Evolutionary conservation across 2,113 vertebrate species (phyloP).

Genomic region (Nestor notabilis): DNA sequence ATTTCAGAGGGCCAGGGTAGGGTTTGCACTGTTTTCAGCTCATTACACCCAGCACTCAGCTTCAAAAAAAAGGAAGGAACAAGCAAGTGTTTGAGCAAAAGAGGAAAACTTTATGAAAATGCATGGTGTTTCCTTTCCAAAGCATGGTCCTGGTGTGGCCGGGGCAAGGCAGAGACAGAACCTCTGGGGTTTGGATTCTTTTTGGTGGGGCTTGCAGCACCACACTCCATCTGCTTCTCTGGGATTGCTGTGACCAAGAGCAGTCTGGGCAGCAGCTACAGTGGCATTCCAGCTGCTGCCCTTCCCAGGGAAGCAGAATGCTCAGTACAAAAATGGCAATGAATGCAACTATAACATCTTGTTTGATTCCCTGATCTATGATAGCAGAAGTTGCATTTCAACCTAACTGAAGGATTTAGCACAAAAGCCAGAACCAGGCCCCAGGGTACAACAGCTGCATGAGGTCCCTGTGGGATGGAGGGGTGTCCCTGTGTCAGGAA

Average conservation of each 20-base stretch:
- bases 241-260: neutral
- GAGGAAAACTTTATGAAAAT: neutral
- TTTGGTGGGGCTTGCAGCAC: neutral
- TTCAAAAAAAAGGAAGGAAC: neutral
- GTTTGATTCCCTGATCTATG: neutral
- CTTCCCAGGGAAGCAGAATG: neutral
- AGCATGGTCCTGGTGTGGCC: neutral
- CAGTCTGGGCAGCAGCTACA: fast-evolving
- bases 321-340: neutral
- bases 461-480: neutral
- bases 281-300: neutral
- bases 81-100: neutral
- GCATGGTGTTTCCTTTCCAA: neutral
- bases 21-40: neutral
- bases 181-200: neutral
- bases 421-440: neutral
- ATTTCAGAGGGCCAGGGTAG: neutral
- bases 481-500: fast-evolving
- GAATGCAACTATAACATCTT: neutral
- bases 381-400: neutral
- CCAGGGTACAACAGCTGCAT: fast-evolving
- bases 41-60: neutral
- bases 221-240: fast-evolving
- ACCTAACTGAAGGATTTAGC: neutral
- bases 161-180: neutral